Percentiles rank a stretch among this genome's conserved stretches.
These are phyloP conservation scores for Chamaea fasciata DNA, from an alignment of 2,113 vertebrate species.

Conservation along the genomic window DNA sequence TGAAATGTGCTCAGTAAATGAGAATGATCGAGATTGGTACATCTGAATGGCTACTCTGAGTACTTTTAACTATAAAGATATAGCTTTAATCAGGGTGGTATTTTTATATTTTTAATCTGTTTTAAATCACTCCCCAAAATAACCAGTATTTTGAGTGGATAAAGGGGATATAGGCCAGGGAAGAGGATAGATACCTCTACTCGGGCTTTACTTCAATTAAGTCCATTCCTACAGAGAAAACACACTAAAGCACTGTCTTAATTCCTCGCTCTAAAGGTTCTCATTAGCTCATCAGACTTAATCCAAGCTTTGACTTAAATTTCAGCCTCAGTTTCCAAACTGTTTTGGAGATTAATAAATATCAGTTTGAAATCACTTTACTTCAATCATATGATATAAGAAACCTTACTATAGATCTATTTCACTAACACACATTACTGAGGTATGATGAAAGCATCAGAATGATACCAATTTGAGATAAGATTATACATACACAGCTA, in stretches of 20 bases:
- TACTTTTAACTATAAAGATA: background rate
- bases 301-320: background rate
- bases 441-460: conserved; percentile 4
- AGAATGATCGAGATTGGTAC: background rate
- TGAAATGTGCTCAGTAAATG: background rate
- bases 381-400: background rate
- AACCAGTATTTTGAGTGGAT: background rate
- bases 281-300: conserved; percentile 8
- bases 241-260: background rate
- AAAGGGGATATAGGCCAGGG: background rate
- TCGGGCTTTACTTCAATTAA: background rate
- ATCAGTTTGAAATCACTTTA: background rate
- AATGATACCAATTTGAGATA: conserved; percentile 15
- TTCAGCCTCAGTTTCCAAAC: background rate
- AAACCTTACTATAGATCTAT: background rate
- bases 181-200: background rate
- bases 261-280: conserved; percentile 3
- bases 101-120: background rate
- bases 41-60: background rate
- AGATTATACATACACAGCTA: background rate
- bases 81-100: background rate
- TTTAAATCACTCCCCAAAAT: conserved; percentile 40
- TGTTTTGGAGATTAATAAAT: background rate
- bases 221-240: background rate
- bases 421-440: background rate